Evolutionary conservation across 2,797 vertebrate genomes (phyloP).

Genomic region (Chiroxiphia lanceolata): DNA sequence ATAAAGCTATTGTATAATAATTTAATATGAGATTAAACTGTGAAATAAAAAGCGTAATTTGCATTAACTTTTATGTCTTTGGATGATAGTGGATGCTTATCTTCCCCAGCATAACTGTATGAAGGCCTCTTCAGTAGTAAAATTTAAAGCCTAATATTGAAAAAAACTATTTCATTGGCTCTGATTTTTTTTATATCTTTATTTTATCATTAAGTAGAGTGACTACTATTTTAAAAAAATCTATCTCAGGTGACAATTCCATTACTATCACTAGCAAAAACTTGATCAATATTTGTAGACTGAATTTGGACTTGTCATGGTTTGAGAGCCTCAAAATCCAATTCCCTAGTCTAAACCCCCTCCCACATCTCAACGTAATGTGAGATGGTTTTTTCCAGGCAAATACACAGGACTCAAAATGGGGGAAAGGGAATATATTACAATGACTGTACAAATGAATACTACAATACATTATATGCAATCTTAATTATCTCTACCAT

Average conservation of each 20-base stretch:
- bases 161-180: neutral
- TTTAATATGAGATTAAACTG: neutral
- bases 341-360: too few relatives aligned
- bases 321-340: too few relatives aligned
- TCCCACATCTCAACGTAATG: too few relatives aligned
- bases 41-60: neutral
- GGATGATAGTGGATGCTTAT: neutral
- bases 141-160: neutral
- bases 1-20: neutral
- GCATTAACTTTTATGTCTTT: neutral
- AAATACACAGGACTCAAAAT: too few relatives aligned
- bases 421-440: too few relatives aligned
- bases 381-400: too few relatives aligned
- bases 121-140: neutral
- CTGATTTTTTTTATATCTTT: neutral
- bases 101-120: neutral
- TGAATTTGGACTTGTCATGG: too few relatives aligned
- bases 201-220: neutral
- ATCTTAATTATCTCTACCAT: too few relatives aligned
- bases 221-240: neutral
- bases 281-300: neutral
- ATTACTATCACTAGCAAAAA: neutral
- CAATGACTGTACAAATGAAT: too few relatives aligned
- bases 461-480: too few relatives aligned
- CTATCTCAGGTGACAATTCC: neutral